A percentile compares a stretch with the other conserved stretches of the same genome.
Evolutionary conservation across 2,888 invertebrate genomes (phyloP).

Genomic region (Drosophila sordidula): DNA sequence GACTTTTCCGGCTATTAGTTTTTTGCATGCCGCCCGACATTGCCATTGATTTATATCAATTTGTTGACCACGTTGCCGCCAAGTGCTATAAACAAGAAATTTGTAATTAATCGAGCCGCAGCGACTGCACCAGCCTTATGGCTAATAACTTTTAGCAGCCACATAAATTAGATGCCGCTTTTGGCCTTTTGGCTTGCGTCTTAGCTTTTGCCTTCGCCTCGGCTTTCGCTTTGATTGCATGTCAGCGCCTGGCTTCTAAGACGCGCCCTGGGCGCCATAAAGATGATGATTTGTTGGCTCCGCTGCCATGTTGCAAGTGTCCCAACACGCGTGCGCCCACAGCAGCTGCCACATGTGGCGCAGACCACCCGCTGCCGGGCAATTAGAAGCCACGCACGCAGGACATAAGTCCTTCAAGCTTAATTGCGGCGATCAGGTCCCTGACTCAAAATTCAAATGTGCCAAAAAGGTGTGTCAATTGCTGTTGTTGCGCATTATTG

Average conservation of each 20-base stretch:
- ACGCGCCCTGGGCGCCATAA: conserved; percentile 29
- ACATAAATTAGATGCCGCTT: conserved; percentile 30
- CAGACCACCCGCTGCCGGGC: conserved; percentile 41
- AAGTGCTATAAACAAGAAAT: conserved; percentile 62
- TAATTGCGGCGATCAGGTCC: conserved; percentile 30
- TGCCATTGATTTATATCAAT: conserved; percentile 75
- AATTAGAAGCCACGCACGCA: conserved; percentile 45
- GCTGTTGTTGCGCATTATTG: conserved; percentile 22
- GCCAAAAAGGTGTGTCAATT: conserved; percentile 68
- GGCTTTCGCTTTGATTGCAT: conserved; percentile 41
- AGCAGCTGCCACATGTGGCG: conserved; percentile 42
- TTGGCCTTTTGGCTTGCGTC: conserved; percentile 2
- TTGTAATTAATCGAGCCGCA: conserved; percentile 57
- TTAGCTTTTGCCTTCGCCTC: background rate
- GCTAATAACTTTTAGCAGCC: conserved; percentile 37
- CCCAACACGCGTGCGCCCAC: too few species aligned
- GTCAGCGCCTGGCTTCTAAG: conserved; percentile 50
- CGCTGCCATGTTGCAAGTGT: background rate
- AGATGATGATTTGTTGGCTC: conserved; percentile 35
- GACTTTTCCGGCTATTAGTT: conserved; percentile 34
- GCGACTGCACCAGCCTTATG: conserved; percentile 20
- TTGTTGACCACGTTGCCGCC: conserved; percentile 33
- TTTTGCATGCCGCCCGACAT: conserved; percentile 53
- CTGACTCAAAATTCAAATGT: conserved; percentile 55
- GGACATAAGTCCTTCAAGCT: conserved; percentile 47